Percentiles rank a stretch among this genome's conserved stretches.
Conservation (phyloP, 2,797 vertebrate genomes). For the Aselliscus stoliczkanus region DNA sequence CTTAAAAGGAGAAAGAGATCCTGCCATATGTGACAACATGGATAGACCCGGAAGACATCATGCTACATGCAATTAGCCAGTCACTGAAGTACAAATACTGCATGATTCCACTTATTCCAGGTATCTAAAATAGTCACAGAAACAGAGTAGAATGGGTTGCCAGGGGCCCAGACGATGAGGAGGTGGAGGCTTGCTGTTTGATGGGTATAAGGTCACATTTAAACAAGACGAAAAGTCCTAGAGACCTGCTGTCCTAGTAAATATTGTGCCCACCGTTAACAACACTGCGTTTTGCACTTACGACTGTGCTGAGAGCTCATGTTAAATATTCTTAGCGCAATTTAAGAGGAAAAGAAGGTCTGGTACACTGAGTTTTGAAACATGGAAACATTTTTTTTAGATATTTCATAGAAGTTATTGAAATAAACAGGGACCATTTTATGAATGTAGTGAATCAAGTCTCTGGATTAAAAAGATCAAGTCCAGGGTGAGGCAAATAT, state of each 20-base stretch:
- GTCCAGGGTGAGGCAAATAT: not conserved
- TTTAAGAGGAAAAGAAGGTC: not conserved
- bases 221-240: not conserved
- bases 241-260: not conserved
- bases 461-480: not conserved
- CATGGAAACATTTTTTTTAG: not conserved
- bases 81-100: not conserved
- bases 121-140: too few relatives aligned
- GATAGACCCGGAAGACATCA: not conserved
- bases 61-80: not conserved
- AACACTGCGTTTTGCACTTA: not conserved
- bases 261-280: not conserved
- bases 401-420: not conserved
- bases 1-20: not conserved
- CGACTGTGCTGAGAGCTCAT: not conserved
- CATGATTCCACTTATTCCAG: not conserved
- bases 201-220: accelerated
- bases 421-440: not conserved
- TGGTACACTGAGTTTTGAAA: not conserved
- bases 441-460: not conserved
- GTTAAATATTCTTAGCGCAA: not conserved
- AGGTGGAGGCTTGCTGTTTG: not conserved
- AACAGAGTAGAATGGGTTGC: not conserved
- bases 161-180: too few relatives aligned
- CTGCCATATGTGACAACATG: not conserved